A percentile compares a stretch with the other conserved stretches of the same genome.
Conservation (phyloP, 2,113 vertebrate species). For the Turdus rufiventris region DNA sequence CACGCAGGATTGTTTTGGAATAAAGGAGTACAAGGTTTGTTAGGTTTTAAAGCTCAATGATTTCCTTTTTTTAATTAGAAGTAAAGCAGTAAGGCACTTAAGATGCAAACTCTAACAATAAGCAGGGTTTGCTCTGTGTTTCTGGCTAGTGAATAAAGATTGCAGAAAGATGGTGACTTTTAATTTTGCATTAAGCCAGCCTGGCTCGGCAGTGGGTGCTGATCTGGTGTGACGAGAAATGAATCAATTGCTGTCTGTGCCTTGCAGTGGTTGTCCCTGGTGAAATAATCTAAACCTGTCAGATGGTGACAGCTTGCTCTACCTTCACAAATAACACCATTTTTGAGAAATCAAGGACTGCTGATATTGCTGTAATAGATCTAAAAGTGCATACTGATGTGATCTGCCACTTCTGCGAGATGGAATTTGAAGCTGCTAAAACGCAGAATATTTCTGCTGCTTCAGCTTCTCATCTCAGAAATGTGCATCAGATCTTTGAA, state of each 20-base stretch:
- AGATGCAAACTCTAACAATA: neutral
- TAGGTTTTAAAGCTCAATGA: neutral
- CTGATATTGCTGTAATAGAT: constrained; percentile 36
- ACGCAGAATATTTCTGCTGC: neutral
- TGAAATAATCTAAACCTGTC: constrained; percentile 29
- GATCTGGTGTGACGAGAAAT: neutral
- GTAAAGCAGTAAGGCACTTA: neutral
- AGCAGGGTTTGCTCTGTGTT: neutral
- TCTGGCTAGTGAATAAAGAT: neutral
- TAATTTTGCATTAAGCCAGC: neutral
- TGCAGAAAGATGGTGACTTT: neutral
- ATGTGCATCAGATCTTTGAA: neutral
- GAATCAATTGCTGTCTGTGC: neutral
- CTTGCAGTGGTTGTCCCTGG: neutral
- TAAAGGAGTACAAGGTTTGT: neutral
- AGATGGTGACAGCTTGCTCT: constrained; percentile 21
- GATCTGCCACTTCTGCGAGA: neutral
- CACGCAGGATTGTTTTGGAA: neutral
- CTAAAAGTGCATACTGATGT: constrained; percentile 35
- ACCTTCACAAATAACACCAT: neutral
- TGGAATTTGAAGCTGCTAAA: neutral
- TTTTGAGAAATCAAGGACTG: constrained; percentile 43
- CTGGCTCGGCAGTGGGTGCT: neutral
- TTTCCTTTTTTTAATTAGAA: neutral
- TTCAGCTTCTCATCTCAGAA: neutral